Conservation (phyloP, 2,797 vertebrate species). For the Podarcis siculus region DNA sequence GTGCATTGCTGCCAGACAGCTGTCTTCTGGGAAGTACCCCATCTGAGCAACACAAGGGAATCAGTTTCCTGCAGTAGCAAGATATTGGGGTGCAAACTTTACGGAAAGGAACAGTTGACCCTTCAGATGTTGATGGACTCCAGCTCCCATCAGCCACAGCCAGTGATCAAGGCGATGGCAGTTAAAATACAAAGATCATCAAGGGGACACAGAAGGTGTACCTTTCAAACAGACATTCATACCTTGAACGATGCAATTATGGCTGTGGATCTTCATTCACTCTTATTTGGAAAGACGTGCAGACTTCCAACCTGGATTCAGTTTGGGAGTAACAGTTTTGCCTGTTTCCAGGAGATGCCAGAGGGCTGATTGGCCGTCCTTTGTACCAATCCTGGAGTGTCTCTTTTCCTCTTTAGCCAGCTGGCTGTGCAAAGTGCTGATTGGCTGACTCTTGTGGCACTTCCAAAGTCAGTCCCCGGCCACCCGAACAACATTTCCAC, state of each 20-base stretch:
- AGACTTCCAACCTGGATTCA: not conserved
- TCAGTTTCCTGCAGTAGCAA: not conserved
- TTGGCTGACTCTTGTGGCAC: not conserved
- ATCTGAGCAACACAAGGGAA: not conserved
- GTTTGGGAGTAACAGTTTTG: not conserved
- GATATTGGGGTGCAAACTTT: not conserved
- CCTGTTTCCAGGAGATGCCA: not conserved
- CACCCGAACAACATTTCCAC: not conserved
- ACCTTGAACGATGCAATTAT: not conserved
- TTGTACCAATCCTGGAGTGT: not conserved
- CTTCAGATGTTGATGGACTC: too few species aligned
- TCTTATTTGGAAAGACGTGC: not conserved
- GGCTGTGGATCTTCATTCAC: not conserved
- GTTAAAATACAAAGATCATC: too few species aligned
- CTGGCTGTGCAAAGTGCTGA: not conserved
- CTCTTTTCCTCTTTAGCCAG: too few species aligned
- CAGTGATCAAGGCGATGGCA: too few species aligned
- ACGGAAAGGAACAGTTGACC: too few species aligned
- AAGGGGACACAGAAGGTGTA: not conserved
- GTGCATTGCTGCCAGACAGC: not conserved
- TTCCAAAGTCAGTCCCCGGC: not conserved
- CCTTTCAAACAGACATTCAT: too few species aligned
- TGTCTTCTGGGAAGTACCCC: not conserved
- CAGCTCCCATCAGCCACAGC: too few species aligned
- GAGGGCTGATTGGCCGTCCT: not conserved